A percentile compares a stretch with the other conserved stretches of the same genome.
phyloP scores from a whole-genome alignment of 2,113 vertebrate genomes.

The Pitta sordida region DNA sequence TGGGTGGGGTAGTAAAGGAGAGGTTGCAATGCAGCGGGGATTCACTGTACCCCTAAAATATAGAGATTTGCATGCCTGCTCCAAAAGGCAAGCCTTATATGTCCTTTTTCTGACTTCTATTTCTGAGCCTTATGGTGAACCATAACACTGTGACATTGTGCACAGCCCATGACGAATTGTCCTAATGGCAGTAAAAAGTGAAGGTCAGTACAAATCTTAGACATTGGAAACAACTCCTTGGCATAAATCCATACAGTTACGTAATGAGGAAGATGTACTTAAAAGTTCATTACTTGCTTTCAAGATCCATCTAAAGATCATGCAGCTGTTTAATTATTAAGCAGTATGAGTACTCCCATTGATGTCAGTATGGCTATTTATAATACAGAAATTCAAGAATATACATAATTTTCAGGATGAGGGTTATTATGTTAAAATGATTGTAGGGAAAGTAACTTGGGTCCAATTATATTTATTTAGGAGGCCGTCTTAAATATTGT shows the following conservation, averaged over 20 bases:
- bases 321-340: constrained; percentile 8
- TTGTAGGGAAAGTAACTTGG: background rate
- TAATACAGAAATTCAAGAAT: background rate
- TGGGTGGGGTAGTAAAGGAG: too few species aligned
- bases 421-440: background rate
- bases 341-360: background rate
- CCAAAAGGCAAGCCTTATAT: background rate
- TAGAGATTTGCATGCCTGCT: background rate
- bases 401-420: background rate
- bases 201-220: background rate
- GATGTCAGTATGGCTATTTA: background rate
- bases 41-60: too few species aligned
- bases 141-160: fast-evolving
- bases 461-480: background rate
- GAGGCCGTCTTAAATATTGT: background rate
- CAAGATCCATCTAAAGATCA: background rate
- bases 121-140: background rate
- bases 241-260: background rate
- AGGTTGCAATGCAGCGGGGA: too few species aligned
- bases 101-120: background rate
- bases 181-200: background rate
- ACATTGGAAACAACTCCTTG: fast-evolving
- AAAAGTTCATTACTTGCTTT: background rate
- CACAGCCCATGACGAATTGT: background rate
- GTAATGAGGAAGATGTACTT: background rate